A percentile compares a stretch with the other conserved stretches of the same genome.
Evolutionary conservation across 1,140 invertebrate species (phyloP).

Genomic region (Drosophila navojoa): DNA sequence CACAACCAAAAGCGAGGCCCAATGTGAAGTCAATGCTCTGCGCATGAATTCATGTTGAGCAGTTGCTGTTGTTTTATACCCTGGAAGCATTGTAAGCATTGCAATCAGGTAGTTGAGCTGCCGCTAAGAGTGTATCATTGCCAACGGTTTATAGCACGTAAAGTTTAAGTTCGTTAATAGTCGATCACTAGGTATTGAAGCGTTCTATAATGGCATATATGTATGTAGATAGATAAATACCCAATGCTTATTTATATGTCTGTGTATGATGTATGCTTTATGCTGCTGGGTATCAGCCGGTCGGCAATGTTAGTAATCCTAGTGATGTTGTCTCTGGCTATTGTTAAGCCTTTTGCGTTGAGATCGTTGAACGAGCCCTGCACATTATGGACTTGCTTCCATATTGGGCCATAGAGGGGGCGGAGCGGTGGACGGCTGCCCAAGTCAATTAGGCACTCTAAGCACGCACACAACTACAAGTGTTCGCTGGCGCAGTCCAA

Average conservation of each 20-base stretch:
- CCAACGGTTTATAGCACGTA: background rate
- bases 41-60: conserved; percentile 70
- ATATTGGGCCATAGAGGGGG: conserved; percentile 1
- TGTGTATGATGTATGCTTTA: background rate
- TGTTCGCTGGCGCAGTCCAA: conserved; percentile 30
- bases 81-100: background rate
- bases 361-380: conserved; percentile 45
- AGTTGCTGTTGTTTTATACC: conserved; percentile 35
- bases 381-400: conserved; percentile 34
- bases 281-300: background rate
- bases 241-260: too few species aligned
- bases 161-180: too few species aligned
- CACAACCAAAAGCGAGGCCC: conserved; percentile 37
- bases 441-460: conserved; percentile 76
- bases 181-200: too few species aligned
- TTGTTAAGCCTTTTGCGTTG: conserved; percentile 73
- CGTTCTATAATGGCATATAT: too few species aligned
- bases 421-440: conserved; percentile 1
- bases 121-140: background rate
- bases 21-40: conserved; percentile 69
- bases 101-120: too few species aligned
- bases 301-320: background rate
- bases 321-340: conserved; percentile 56
- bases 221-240: too few species aligned
- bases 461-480: conserved; percentile 77